Conservation (phyloP, 2,888 invertebrate species). For the Drosophila nr. fundita region DNA sequence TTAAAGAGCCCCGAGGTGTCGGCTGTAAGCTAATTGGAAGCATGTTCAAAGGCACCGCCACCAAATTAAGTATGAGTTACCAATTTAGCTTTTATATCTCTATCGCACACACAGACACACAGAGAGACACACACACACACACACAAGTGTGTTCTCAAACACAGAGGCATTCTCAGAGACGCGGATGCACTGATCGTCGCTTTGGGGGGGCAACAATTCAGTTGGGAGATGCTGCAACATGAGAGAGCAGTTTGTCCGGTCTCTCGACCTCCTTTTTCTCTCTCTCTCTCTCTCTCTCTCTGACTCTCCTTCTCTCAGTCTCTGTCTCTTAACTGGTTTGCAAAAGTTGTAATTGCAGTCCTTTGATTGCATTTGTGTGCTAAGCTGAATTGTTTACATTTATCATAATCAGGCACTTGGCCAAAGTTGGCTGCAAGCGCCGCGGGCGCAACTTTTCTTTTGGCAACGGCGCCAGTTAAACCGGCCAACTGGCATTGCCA, state of each 20-base stretch:
- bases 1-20: slow-evolving; percentile 83
- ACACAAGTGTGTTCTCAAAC: slow-evolving; percentile 1
- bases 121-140: slow-evolving; percentile 7
- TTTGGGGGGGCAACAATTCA: slow-evolving; percentile 53
- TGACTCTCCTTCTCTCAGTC: slow-evolving; percentile 9
- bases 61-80: slow-evolving; percentile 84
- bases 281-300: slow-evolving; percentile 10
- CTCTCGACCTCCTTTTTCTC: slow-evolving; percentile 16
- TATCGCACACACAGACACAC: slow-evolving; percentile 70
- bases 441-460: slow-evolving; percentile 68
- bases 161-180: slow-evolving; percentile 35
- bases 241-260: slow-evolving; percentile 17
- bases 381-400: slow-evolving; percentile 76
- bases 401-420: slow-evolving; percentile 72
- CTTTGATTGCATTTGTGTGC: slow-evolving; percentile 80
- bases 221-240: slow-evolving; percentile 5
- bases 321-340: slow-evolving; percentile 64
- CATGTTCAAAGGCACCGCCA: slow-evolving; percentile 85
- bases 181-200: slow-evolving; percentile 58
- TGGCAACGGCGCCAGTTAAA: slow-evolving; percentile 70
- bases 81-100: slow-evolving; percentile 84
- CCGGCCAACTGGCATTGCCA: slow-evolving; percentile 33
- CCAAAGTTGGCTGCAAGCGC: slow-evolving; percentile 61
- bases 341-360: slow-evolving; percentile 70
- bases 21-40: slow-evolving; percentile 85